Percentiles rank a stretch among this genome's conserved stretches.
Evolutionary conservation across 2,113 vertebrate genomes (phyloP).

Genomic region (Percina caprodes): DNA sequence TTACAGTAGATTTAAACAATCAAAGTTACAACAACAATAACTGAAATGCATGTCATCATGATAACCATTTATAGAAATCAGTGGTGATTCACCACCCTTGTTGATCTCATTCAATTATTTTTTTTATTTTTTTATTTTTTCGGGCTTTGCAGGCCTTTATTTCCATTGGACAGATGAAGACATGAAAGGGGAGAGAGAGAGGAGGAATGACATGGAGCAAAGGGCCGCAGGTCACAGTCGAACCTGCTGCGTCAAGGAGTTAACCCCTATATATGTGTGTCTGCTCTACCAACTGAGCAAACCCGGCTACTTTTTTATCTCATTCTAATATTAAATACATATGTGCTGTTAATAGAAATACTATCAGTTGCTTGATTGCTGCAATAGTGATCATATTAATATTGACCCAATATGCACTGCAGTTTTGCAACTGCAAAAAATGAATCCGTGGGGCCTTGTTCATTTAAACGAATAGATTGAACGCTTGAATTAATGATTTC

Average conservation of each 20-base stretch:
- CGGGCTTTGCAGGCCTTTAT: no score
- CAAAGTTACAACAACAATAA: neutral
- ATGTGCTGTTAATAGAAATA: neutral
- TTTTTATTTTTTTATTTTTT: no score
- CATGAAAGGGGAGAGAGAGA: no score
- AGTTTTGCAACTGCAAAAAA: neutral
- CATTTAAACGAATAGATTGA: neutral
- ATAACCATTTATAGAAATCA: neutral
- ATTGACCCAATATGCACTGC: neutral
- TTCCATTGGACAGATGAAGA: no score
- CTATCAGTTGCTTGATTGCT: neutral
- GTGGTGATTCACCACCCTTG: neutral
- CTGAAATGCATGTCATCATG: neutral
- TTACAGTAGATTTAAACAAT: neutral
- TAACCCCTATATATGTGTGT: no score
- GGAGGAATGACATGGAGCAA: no score
- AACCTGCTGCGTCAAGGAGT: no score
- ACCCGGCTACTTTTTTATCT: neutral
- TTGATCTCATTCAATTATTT: no score
- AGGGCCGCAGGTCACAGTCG: no score
- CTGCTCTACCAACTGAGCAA: no score
- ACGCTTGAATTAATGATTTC: neutral
- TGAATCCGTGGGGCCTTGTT: neutral
- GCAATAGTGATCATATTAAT: neutral
- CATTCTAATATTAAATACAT: neutral